A percentile compares a stretch with the other conserved stretches of the same genome.
These are phyloP conservation scores for Euproctis similis DNA, from an alignment of 2,888 invertebrate genomes.

Conservation along the genomic window DNA sequence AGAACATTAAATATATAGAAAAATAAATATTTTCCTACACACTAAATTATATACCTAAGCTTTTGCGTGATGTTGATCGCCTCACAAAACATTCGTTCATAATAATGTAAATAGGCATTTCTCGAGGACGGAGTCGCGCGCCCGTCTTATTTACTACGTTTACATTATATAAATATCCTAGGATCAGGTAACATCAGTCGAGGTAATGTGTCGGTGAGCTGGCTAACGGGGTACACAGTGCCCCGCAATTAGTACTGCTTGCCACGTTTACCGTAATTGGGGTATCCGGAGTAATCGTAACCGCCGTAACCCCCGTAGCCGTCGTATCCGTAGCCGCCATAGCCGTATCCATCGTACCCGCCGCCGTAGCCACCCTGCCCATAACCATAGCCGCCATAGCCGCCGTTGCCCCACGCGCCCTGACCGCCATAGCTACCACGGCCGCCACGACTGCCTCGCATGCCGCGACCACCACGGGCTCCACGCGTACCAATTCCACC, in stretches of 20 bases:
- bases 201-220: conserved; percentile 74
- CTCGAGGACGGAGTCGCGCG: conserved; percentile 67
- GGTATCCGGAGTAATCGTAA: conserved; percentile 87
- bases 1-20: conserved; percentile 73
- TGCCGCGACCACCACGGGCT: conserved; percentile 79
- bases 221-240: conserved; percentile 53
- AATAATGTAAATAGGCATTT: conserved; percentile 61
- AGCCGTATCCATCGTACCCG: conserved; percentile 84
- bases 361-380: conserved; percentile 83
- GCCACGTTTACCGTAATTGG: conserved; percentile 85
- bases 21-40: conserved; percentile 75
- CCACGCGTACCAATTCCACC: conserved; percentile 81
- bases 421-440: conserved; percentile 80
- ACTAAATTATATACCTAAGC: conserved; percentile 72
- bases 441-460: conserved; percentile 79
- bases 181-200: conserved; percentile 75
- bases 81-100: conserved; percentile 56
- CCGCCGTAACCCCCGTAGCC: conserved; percentile 87
- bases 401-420: conserved; percentile 80
- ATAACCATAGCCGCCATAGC: conserved; percentile 81
- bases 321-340: conserved; percentile 84
- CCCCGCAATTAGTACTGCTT: conserved; percentile 66
- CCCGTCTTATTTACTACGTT: conserved; percentile 64
- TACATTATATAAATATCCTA: conserved; percentile 47
- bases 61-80: conserved; percentile 69